These are phyloP conservation scores for Ahaetulla prasina DNA, from an alignment of 2,113 vertebrate species.

Conservation along the genomic window DNA sequence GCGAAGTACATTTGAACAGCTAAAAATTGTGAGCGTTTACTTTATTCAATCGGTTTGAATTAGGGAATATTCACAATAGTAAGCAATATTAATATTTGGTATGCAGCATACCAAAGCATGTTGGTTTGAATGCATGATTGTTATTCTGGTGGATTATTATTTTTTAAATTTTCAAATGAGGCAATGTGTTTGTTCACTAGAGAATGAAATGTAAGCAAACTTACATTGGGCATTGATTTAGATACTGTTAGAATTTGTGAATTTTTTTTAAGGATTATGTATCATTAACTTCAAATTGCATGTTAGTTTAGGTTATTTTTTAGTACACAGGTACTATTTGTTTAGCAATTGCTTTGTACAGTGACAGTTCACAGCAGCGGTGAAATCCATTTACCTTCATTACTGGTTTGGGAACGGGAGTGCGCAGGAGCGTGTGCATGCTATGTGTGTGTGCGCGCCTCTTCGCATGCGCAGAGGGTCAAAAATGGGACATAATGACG, in stretches of 20 bases:
- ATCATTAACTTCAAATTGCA: not conserved
- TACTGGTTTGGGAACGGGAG: too few relatives aligned
- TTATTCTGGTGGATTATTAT: not conserved
- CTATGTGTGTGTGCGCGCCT: too few relatives aligned
- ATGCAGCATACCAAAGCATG: not conserved
- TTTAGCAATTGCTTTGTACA: not conserved
- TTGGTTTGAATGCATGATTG: not conserved
- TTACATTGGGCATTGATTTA: not conserved
- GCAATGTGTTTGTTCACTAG: not conserved
- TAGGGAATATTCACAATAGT: not conserved
- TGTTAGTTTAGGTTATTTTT: not conserved
- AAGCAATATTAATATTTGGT: not conserved
- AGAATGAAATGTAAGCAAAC: not conserved
- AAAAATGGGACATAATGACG: too few relatives aligned
- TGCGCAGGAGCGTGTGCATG: too few relatives aligned
- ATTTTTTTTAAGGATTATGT: not conserved
- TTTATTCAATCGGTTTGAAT: not conserved
- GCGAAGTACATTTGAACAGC: not conserved
- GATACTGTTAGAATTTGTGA: not conserved
- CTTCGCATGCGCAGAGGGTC: too few relatives aligned
- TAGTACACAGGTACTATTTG: not conserved
- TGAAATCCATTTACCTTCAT: too few relatives aligned
- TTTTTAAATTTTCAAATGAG: not conserved
- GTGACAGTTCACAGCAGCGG: too few relatives aligned
- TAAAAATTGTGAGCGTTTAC: not conserved